Conservation (phyloP, 2,113 vertebrate species). For the Dicerorhinus sumatrensis region DNA sequence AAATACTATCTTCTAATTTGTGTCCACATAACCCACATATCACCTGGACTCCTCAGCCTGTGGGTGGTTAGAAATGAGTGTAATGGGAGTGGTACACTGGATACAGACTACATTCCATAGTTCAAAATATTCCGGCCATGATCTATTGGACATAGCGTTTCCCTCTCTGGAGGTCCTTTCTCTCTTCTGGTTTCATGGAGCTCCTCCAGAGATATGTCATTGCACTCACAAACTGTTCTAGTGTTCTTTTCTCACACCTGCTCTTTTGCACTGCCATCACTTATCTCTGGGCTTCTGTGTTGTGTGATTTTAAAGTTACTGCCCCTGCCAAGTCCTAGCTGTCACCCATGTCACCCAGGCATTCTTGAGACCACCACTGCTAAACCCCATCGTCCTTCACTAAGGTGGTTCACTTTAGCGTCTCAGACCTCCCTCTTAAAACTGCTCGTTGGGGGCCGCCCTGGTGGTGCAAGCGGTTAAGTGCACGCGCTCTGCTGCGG, state of each 20-base stretch:
- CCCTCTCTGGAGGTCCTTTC: background rate
- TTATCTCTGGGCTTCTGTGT: background rate
- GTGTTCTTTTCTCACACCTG: background rate
- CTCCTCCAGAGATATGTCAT: fast-evolving
- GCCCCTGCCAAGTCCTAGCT: background rate
- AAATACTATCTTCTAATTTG: background rate
- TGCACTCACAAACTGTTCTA: fast-evolving
- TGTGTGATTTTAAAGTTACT: background rate
- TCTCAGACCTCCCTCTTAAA: background rate
- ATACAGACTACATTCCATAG: background rate
- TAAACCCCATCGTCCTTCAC: background rate
- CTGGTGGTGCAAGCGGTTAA: no score
- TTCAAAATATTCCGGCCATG: background rate
- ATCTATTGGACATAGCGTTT: no score
- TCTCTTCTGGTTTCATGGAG: background rate
- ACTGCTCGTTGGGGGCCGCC: background rate
- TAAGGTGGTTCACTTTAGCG: background rate
- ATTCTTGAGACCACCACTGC: background rate
- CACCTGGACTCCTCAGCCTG: background rate
- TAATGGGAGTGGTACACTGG: no score
- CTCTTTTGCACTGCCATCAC: fast-evolving
- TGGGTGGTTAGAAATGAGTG: background rate
- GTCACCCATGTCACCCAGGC: background rate
- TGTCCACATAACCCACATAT: background rate
- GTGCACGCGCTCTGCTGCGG: no score